Conservation (phyloP, 2,888 invertebrate genomes). For the Dolomedes plantarius region DNA sequence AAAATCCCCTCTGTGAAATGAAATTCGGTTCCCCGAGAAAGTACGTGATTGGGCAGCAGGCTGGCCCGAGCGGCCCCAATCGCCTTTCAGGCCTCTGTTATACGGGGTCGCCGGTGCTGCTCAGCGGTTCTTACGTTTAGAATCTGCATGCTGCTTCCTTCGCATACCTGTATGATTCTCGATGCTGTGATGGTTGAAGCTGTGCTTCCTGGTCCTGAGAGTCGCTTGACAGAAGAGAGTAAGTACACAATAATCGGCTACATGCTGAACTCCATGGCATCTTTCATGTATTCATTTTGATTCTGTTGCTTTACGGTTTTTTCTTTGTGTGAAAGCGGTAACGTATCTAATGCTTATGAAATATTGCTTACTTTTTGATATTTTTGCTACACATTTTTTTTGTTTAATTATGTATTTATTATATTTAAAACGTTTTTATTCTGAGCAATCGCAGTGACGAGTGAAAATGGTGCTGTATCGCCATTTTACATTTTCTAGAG, state of each 20-base stretch:
- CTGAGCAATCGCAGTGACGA: too few species aligned
- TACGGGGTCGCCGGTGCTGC: neutral
- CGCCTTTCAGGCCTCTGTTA: neutral
- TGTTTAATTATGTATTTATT: too few species aligned
- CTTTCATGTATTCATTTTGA: neutral
- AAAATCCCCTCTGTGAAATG: too few species aligned
- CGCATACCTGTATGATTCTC: neutral
- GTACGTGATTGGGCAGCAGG: neutral
- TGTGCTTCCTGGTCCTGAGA: neutral
- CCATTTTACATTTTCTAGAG: too few species aligned
- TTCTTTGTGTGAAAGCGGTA: too few species aligned
- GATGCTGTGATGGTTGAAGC: neutral
- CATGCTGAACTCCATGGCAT: neutral
- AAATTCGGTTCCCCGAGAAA: neutral
- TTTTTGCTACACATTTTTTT: too few species aligned
- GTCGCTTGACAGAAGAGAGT: neutral
- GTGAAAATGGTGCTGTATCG: too few species aligned
- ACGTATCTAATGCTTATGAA: too few species aligned
- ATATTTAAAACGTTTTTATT: too few species aligned
- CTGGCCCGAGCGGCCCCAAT: neutral
- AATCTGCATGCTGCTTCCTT: too few species aligned
- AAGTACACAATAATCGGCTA: neutral
- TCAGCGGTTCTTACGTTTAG: neutral
- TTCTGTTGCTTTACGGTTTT: neutral
- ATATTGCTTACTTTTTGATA: too few species aligned